A percentile compares a stretch with the other conserved stretches of the same genome.
Evolutionary conservation across 2,797 vertebrate species (phyloP).

Genomic region (Podarcis siculus): DNA sequence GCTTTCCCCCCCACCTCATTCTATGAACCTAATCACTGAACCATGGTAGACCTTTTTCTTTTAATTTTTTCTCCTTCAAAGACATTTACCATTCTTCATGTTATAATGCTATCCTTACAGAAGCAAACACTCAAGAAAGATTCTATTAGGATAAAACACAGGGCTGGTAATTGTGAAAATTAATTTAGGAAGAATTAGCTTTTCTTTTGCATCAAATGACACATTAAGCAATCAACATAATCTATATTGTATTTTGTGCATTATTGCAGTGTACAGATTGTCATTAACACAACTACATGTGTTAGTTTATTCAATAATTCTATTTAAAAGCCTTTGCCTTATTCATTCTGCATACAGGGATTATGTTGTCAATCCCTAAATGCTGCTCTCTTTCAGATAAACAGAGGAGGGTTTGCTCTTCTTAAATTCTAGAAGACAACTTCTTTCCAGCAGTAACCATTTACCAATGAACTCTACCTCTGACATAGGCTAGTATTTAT

Average conservation of each 20-base stretch:
- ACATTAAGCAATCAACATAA: not conserved
- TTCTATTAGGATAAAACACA: slow-evolving; percentile 16
- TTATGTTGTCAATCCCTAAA: not conserved
- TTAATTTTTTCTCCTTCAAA: not conserved
- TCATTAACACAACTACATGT: not conserved
- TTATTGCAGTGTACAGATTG: not conserved
- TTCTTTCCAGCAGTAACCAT: not conserved
- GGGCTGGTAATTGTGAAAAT: not conserved
- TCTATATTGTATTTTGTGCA: not conserved
- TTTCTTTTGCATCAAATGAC: not conserved
- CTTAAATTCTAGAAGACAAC: not conserved
- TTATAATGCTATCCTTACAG: not conserved
- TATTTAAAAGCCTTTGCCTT: not conserved
- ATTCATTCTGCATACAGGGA: not conserved
- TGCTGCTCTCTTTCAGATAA: not conserved
- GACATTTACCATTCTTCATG: not conserved
- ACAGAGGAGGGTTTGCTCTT: not conserved
- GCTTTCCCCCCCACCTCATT: not conserved
- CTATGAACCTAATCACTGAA: slow-evolving; percentile 35
- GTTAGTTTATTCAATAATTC: not conserved
- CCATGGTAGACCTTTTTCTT: too few species aligned
- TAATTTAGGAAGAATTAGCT: not conserved
- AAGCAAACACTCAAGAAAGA: slow-evolving; percentile 1
- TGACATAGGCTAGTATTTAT: not conserved
- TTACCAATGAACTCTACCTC: not conserved